Conservation (phyloP, 53 echinoderm and acorn worm species). For the Echinarachnius parma region DNA sequence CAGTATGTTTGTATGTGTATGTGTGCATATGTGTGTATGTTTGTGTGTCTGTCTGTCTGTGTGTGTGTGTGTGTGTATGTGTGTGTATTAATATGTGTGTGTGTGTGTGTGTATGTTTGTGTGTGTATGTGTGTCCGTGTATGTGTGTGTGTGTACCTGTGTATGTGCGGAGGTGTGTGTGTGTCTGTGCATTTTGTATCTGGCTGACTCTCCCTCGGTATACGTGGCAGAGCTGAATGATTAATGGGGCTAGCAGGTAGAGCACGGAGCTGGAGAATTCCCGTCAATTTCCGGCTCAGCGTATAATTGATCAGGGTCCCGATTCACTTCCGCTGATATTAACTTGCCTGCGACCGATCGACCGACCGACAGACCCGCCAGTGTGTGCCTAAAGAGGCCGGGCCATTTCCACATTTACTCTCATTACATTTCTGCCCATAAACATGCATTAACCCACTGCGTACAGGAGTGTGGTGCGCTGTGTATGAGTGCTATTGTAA, state of each 20-base stretch:
- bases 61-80: not conserved
- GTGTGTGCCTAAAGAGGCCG: conserved; percentile 21
- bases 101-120: not conserved
- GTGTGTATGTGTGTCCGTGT: not conserved
- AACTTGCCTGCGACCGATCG: conserved; percentile 37
- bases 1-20: not conserved
- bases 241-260: conserved; percentile 41
- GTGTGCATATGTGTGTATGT: not conserved
- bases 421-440: conserved; percentile 26
- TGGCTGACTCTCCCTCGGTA: not conserved
- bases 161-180: not conserved
- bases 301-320: conserved; percentile 47
- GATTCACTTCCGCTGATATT: conserved; percentile 47
- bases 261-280: conserved; percentile 51
- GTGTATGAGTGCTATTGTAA: too few species aligned
- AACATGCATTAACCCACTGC: not conserved
- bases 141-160: not conserved
- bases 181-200: not conserved
- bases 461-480: too few species aligned
- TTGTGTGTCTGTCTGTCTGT: not conserved
- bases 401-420: conserved; percentile 38
- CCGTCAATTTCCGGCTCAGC: conserved; percentile 50
- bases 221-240: conserved; percentile 27
- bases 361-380: too few species aligned
- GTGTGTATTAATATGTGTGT: not conserved